phyloP scores from a whole-genome alignment of 2,888 invertebrate species.

The Chironomus riparius region DNA sequence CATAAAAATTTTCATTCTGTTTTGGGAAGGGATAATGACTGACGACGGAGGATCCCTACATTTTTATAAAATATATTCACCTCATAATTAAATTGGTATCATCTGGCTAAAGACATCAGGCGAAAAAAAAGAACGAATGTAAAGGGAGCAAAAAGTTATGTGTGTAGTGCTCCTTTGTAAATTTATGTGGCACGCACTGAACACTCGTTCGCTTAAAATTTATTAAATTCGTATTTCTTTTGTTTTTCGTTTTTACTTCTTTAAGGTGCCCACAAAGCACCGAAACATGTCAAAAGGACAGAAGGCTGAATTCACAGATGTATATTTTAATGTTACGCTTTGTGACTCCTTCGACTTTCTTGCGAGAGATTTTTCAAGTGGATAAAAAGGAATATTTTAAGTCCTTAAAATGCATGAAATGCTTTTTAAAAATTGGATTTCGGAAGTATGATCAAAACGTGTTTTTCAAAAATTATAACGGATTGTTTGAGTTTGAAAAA shows the following conservation, averaged over 20 bases:
- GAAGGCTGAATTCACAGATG: slow-evolving; percentile 7
- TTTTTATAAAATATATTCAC: neutral
- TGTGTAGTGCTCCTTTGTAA: neutral
- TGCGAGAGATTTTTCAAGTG: too few relatives aligned
- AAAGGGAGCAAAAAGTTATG: neutral
- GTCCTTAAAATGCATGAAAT: too few relatives aligned
- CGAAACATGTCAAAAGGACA: neutral
- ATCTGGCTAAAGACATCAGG: slow-evolving; percentile 22
- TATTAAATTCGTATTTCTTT: neutral
- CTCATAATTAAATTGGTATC: slow-evolving; percentile 16
- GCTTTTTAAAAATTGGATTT: too few relatives aligned
- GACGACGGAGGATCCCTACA: slow-evolving; percentile 3
- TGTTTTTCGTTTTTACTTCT: neutral
- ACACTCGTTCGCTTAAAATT: slow-evolving; percentile 1
- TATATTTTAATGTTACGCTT: neutral
- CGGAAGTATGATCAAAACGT: too few relatives aligned
- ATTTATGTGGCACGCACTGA: neutral
- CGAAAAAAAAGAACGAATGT: neutral
- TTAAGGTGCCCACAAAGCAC: neutral
- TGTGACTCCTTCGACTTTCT: neutral
- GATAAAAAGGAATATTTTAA: too few relatives aligned
- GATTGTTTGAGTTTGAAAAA: too few relatives aligned
- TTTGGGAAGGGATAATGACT: slow-evolving; percentile 24
- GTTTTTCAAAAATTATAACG: too few relatives aligned
- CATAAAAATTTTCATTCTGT: neutral